Conservation (phyloP, 1,140 invertebrate genomes). For the Delia radicum region DNA sequence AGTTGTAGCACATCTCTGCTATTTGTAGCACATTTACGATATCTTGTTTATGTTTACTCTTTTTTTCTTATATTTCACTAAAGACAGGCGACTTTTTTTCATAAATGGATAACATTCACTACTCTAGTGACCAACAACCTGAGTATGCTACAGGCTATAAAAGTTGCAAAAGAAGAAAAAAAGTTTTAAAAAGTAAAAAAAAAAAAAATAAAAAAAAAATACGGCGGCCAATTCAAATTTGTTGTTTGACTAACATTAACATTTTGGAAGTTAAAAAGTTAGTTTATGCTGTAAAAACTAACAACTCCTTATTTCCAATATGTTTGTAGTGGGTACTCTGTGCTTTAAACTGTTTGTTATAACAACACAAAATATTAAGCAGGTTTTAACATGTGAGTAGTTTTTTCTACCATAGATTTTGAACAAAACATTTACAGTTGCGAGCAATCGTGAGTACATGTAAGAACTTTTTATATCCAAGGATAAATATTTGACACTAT, state of each 20-base stretch:
- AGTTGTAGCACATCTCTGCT: no score
- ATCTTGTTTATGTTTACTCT: background rate
- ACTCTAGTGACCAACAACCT: constrained; percentile 22
- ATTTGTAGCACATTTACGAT: background rate
- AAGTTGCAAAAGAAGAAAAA: background rate
- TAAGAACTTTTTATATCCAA: no score
- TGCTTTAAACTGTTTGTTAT: background rate
- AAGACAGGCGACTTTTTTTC: background rate
- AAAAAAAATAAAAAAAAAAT: background rate
- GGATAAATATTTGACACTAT: no score
- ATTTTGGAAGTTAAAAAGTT: constrained; percentile 19
- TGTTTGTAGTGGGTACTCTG: no score
- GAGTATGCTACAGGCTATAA: constrained; percentile 2
- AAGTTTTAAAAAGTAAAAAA: background rate
- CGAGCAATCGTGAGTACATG: no score
- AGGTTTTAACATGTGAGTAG: constrained; percentile 11
- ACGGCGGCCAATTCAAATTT: constrained; percentile 23
- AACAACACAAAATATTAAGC: constrained; percentile 15
- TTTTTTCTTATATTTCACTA: background rate
- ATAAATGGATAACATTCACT: constrained; percentile 13
- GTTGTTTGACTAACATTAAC: constrained; percentile 21
- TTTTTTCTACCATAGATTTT: background rate
- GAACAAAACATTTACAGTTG: background rate
- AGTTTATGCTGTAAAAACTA: constrained; percentile 1
- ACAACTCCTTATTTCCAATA: background rate